Base-by-base conservation (phyloP, 2,113 vertebrate species). In the Empidonax traillii region DNA sequence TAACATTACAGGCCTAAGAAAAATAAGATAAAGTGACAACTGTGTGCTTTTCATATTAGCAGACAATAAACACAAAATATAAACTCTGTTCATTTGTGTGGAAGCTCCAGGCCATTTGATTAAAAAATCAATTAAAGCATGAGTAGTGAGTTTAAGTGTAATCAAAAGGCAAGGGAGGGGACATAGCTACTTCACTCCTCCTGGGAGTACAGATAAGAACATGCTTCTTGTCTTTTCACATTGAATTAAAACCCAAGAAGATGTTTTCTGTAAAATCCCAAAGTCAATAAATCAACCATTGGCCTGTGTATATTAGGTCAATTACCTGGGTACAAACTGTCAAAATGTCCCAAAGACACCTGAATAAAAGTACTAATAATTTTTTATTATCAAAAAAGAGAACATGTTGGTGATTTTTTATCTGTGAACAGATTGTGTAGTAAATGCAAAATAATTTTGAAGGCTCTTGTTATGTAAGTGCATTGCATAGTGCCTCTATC, bases 111-210 rank as follows among this genome's bases (percentile, higher is more conserved):
- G 58, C 62, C 39, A 69, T 75, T 94, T 93, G 90, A 78, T 93
- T 88, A 97, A 76, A 96, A 98, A 97, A 68, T 96, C 62, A 95
- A 90, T 95, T 94, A 94, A 87, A 87, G 21, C 17, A 72, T 30
- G 25, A 93, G 14, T 44, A 84, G 44, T 77, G 35, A 85, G 41
- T 85, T 85, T 68, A 83, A 94, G 55, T 72, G 27, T 56, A 96
- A 89, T 89, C 65, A 93, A 87, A 89, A 87, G 41, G 44, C 25
- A 41, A 78, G 15, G 13, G 53, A 90, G 23, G 18, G 23, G 28
- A 89, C 75, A 82, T 77, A 89, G 58, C 37, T 95, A 65, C 62
- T 58, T 49, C 37, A 67, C 12, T 77, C n/a, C 61, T 91, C 53
- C 53, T 78, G 44, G 61, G 20, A 96, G 10, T 67, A 52, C 3